phyloP scores from a whole-genome alignment of 2,113 vertebrate species.

The Cyanistes caeruleus region DNA sequence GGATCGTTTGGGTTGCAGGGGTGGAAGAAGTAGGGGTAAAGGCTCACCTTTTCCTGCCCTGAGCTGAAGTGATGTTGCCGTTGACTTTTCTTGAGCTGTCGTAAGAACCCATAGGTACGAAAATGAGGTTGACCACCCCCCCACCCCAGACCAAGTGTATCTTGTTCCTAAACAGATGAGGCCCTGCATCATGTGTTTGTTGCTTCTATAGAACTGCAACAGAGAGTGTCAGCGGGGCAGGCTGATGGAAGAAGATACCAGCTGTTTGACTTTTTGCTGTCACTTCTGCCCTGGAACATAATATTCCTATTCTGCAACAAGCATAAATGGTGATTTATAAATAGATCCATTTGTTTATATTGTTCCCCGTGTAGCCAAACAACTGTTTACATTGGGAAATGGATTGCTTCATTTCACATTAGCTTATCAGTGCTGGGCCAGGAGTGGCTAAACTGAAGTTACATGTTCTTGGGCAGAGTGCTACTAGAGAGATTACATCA shows the following conservation, averaged over 20 bases:
- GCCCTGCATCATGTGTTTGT: background rate
- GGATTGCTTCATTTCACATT: background rate
- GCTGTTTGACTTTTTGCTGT: background rate
- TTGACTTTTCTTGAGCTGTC: background rate
- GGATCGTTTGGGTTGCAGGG: background rate
- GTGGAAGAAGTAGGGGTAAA: background rate
- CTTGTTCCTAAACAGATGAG: background rate
- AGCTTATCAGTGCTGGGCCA: background rate
- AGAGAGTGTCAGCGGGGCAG: background rate
- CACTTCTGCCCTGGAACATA: background rate
- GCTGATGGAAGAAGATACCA: background rate
- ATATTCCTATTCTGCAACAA: background rate
- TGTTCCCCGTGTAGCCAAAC: background rate
- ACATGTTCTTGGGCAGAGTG: background rate
- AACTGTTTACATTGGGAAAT: background rate
- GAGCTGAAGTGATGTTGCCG: background rate
- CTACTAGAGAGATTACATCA: background rate
- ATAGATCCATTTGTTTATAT: background rate
- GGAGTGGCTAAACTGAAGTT: background rate
- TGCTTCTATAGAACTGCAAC: background rate
- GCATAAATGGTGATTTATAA: background rate
- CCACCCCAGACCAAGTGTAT: background rate
- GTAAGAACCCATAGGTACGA: accelerated
- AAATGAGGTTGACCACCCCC: too few relatives aligned
- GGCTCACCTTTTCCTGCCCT: background rate